These are phyloP conservation scores for Choreutis nemorana DNA, from an alignment of 2,888 invertebrate species.

Conservation along the genomic window DNA sequence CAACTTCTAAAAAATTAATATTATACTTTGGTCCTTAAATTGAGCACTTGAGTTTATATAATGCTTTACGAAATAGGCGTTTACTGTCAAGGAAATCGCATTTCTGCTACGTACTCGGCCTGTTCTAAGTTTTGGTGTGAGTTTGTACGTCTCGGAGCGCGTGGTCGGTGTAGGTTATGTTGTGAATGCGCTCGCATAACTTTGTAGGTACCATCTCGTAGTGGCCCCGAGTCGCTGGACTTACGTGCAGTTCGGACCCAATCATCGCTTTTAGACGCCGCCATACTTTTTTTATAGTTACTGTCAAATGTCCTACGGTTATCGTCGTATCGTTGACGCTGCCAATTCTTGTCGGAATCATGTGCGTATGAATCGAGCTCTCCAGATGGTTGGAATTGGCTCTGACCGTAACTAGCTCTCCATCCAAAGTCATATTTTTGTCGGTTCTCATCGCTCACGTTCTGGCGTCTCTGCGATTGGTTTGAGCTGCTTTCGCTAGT, in stretches of 20 bases:
- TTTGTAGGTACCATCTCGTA: slow-evolving; percentile 52
- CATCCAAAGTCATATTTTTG: slow-evolving; percentile 73
- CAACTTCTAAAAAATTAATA: not conserved
- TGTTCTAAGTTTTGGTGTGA: slow-evolving; percentile 72
- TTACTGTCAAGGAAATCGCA: slow-evolving; percentile 69
- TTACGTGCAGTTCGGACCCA: slow-evolving; percentile 35
- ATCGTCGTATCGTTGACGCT: slow-evolving; percentile 51
- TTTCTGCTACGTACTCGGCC: slow-evolving; percentile 69
- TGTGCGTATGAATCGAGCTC: slow-evolving; percentile 74
- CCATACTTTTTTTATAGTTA: slow-evolving; percentile 40
- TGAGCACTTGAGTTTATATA: slow-evolving; percentile 47
- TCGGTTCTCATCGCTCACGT: slow-evolving; percentile 64
- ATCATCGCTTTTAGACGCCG: slow-evolving; percentile 36
- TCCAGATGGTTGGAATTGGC: slow-evolving; percentile 70
- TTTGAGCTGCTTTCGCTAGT: slow-evolving; percentile 83
- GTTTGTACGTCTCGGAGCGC: slow-evolving; percentile 64
- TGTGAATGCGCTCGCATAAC: slow-evolving; percentile 69
- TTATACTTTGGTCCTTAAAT: slow-evolving; percentile 56
- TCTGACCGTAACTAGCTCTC: slow-evolving; percentile 69
- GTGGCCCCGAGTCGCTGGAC: slow-evolving; percentile 46
- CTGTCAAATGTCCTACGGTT: slow-evolving; percentile 41
- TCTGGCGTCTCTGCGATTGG: slow-evolving; percentile 72
- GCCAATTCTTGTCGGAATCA: slow-evolving; percentile 65
- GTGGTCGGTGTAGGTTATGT: slow-evolving; percentile 67
- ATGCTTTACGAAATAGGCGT: slow-evolving; percentile 22